Evolutionary conservation across 1,140 invertebrate genomes (phyloP).

Genomic region (Agrypnia vestita): DNA sequence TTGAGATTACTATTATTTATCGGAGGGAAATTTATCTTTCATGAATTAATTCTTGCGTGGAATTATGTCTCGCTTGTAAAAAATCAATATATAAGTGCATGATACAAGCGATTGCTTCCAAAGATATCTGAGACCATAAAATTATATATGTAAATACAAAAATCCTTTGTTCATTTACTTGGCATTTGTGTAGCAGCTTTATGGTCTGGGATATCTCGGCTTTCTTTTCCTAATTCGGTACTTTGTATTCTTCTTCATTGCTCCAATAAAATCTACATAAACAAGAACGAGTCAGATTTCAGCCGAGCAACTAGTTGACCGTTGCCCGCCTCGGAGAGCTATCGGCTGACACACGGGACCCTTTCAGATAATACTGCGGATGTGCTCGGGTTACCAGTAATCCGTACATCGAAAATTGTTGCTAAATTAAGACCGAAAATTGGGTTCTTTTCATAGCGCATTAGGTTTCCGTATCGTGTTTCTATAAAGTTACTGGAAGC

Average conservation of each 20-base stretch:
- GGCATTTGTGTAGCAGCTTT: neutral
- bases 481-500: constrained; percentile 19
- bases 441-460: constrained; percentile 3
- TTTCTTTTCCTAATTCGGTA: neutral
- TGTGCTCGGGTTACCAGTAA: constrained; percentile 5
- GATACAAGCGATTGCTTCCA: too few species aligned
- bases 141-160: too few species aligned
- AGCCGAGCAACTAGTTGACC: too few species aligned
- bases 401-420: neutral
- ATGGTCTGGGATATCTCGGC: neutral
- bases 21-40: too few species aligned
- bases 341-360: neutral
- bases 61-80: too few species aligned
- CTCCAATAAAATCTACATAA: neutral
- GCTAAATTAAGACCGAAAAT: constrained; percentile 1
- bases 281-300: too few species aligned
- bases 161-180: too few species aligned
- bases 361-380: neutral
- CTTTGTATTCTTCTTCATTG: neutral
- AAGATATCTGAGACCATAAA: too few species aligned
- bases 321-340: too few species aligned
- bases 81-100: too few species aligned
- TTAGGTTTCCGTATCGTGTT: constrained; percentile 27
- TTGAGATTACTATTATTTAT: too few species aligned
- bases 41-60: too few species aligned